These are phyloP conservation scores for Halocynthia roretzi DNA, from an alignment of 23 tunicate species.

Conservation along the genomic window DNA sequence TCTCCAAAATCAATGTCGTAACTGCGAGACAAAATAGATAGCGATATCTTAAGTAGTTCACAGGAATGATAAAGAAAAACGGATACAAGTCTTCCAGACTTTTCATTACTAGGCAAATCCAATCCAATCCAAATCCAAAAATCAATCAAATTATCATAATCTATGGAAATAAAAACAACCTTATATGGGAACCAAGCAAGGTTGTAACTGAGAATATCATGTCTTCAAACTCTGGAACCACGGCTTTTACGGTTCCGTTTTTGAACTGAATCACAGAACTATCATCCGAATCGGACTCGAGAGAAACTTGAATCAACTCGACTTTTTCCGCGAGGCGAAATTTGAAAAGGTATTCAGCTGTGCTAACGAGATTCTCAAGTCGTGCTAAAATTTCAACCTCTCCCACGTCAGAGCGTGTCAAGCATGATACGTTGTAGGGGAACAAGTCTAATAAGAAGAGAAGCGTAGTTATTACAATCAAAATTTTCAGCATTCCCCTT, in stretches of 20 bases:
- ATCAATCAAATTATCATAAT: too few species aligned
- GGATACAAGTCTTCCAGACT: too few species aligned
- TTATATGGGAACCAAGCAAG: constrained; percentile 11
- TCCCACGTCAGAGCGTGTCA: constrained; percentile 30
- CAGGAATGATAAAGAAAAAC: too few species aligned
- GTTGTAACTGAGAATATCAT: background rate
- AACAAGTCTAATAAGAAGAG: constrained; percentile 42
- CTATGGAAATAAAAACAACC: background rate
- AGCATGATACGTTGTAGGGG: constrained; percentile 22
- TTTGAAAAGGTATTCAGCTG: background rate
- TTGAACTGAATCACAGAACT: background rate
- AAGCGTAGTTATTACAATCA: background rate
- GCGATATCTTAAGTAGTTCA: background rate
- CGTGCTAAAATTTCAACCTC: constrained; percentile 19
- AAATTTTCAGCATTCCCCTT: background rate
- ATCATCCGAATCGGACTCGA: background rate
- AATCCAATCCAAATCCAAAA: too few species aligned
- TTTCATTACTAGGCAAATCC: too few species aligned
- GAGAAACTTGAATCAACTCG: background rate
- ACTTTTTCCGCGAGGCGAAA: constrained; percentile 45
- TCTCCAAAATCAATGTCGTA: constrained; percentile 43
- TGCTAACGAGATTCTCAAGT: constrained; percentile 57
- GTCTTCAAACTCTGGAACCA: background rate
- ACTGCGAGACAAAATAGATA: constrained; percentile 3
- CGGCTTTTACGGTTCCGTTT: background rate